Evolutionary conservation across 1,140 invertebrate species (phyloP), one percentile per base, ranked within the genome.

Genomic region (Drosophila tani): DNA sequence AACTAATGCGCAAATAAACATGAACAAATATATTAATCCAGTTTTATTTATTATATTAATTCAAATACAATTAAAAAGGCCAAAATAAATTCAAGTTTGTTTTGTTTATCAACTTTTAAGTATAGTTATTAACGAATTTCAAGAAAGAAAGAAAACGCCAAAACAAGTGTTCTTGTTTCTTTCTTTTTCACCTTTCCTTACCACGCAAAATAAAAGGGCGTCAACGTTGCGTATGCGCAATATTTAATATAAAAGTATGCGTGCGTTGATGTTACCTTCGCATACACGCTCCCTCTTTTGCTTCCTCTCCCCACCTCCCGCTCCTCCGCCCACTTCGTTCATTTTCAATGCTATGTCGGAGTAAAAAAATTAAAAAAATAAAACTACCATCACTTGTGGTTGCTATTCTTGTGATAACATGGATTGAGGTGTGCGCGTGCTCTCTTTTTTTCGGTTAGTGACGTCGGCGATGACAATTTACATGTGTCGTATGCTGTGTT

Each of bases 341-440:
- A 79, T 83, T 76, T 83, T 83, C 66, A 83, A 84, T 83, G 71
- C 58, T 74, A 77, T 51, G 66, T 66, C 58, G 49, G 50, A 53
- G 41, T 51, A 63, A 63, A 53, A 70, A 67, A 70, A 38, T 40
- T 27, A 47, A 27, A 35, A 45, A 49, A 67, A 56, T 43, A 47
- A 73, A 76, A 77, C 74, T 73, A 80, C 80, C 62, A 83, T 59
- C 70, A 78, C 21, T 73, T 53, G 56, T 73, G 71, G 58, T 76
- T 79, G 59, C 75, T 69, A 19, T 75, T 67, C 50, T 47, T 69
- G 32, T 60, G 64, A 69, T 78, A 78, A 56, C 56, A 60, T 17
- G 46, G 17, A 19, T 62, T 68, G 57, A 70, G 75, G 45, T 78
- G 75, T 58, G 64, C 74, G 74, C 74, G 75, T 51, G 53, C 70